Base-by-base conservation (phyloP, 1,140 invertebrate genomes). In the Dryas iulia region DNA sequence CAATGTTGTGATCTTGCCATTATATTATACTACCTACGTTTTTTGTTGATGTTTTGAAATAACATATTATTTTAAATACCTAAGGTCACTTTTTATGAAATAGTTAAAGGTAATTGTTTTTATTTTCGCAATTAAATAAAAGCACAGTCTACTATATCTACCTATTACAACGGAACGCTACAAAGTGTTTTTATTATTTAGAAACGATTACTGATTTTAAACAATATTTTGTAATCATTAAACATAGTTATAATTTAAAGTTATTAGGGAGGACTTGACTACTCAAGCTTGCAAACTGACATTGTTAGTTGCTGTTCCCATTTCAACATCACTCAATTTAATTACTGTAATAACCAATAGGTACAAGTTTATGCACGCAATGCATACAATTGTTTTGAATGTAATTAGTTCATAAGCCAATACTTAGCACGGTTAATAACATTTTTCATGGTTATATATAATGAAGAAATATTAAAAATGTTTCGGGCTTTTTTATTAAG, bases 291-390 rank as follows among this genome's bases (percentile, higher is more conserved):
- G 39, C 7, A 47, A 47, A 72, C 66, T 78, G 79, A 67, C 61
- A 66, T 76, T 77, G 76, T 82, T 79, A 79, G 82, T 81, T 39
- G 12, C 33, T 86, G 78, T 87, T 84, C 72, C 73, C 75, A 84
- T 87, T 86, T 81, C 79, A 77, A 83, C 79, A 82, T 76, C 74
- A 85, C 78, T 83, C 78, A 78, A 76, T 86, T 80, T 86, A 89
- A 87, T 89, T 83, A 78, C 73, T 73, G 71, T 79, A 76, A 82
- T 81, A 52, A 69, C 77, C 69, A 56, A 66, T 76, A 73, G 76
- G 66, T 79, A 72, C 62, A 47, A 71, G 66, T 63, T 68, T 71
- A 71, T 70, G 75, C 78, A 80, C 77, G 73, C 81, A 56, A 71
- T 60, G 69, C 61, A 68, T 68, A 66, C 69, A 52, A 64, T 69